Evolutionary conservation across 1,140 invertebrate species (phyloP), one percentile per base, ranked within the genome.

Genomic region (Prorops nasuta): DNA sequence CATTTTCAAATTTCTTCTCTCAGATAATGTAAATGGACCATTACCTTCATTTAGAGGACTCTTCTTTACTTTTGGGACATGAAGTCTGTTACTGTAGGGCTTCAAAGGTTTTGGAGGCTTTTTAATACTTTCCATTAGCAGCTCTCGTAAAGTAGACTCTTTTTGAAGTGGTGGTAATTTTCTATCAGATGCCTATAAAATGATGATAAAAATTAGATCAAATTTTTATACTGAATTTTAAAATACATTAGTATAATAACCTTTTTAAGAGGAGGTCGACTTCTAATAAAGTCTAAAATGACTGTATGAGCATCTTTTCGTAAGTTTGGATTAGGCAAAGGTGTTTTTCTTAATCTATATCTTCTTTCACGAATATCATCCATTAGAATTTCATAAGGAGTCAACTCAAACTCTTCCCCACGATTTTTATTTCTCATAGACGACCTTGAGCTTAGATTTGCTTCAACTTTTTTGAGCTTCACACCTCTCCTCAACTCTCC

Each of bases 381-480:
- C 88, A 98, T 94, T 10, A 98, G 80, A 65, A 96, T 96, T 79
- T 98, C 95, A 71, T 96, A 97, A 6, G 95, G 95, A n/a, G 95
- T 98, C 52, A 97, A 74, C 74, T 96, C 92, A 74, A 90, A 98
- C 76, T 97, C 94, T 83, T 35, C 86, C 81, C 31, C 84, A 83
- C 24, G 24, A 28, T 10, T 28, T 4, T 10, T 4, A 28, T 28
- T 49, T 28, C 10, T 28, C n/a, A n/a, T n/a, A n/a, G n/a, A n/a
- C 24, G 24, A 28, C 4, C 24, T 4, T 14, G 51, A 51, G 7
- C 57, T 83, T 77, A 62, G 81, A 82, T 70, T 84, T 80, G 71
- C 69, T 46, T 86, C 81, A 2, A 95, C 90, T 74, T 96, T 96
- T 78, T 96, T 97, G 65, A 98, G 79, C 73, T 94, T 89, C 0